Base-by-base conservation (phyloP, 1,140 invertebrate genomes). In the Vanessa tameamea region DNA sequence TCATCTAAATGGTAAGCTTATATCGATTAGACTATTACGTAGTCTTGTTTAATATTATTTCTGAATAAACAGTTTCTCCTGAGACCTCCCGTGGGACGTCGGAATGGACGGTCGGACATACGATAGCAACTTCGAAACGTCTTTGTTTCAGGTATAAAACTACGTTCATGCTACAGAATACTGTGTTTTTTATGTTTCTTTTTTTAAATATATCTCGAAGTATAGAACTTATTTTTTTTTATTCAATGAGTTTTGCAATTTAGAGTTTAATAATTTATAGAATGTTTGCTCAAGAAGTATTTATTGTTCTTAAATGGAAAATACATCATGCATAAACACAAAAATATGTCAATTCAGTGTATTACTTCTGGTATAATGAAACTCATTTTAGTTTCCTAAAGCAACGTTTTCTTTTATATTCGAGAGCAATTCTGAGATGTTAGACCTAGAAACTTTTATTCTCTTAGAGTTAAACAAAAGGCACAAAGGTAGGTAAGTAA, bases 101-200 rank as follows among this genome's bases (percentile, higher is more conserved):
- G 55, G 72, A 61, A 68, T 57, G 67, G 64, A 67, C 65, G 31
- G 59, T 67, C 48, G 63, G 63, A 63, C 65, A 73, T 51, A 48
- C 50, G 57, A 65, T 73, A 53, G 43, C 72, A n/a, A 73, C 57
- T 68, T 73, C 37, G 68, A 68, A 73, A 31, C 43, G 67, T 69
- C 67, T 69, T 69, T 69, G 67, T 61, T 67, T 37, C 65, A 69
- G 67, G 67, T 69, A 69, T 23, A n/a, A 67, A 67, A 48, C 48
- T 51, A 51, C 9, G 48, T 51, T 15, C 13, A 8, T 26, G 55
- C 55, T 57, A 26, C 6, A 26, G n/a, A 57, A 57, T 57, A 20
- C 55, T 20, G 12, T 26, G 12, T 57, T 0, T 9, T 57, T 57
- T 57, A 0, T 57, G 9, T 26, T 23, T 12, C 20, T 51, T 12